Percentiles rank a stretch among this genome's conserved stretches.
Evolutionary conservation across 2,797 vertebrate genomes (phyloP).

Genomic region (Catharus ustulatus): DNA sequence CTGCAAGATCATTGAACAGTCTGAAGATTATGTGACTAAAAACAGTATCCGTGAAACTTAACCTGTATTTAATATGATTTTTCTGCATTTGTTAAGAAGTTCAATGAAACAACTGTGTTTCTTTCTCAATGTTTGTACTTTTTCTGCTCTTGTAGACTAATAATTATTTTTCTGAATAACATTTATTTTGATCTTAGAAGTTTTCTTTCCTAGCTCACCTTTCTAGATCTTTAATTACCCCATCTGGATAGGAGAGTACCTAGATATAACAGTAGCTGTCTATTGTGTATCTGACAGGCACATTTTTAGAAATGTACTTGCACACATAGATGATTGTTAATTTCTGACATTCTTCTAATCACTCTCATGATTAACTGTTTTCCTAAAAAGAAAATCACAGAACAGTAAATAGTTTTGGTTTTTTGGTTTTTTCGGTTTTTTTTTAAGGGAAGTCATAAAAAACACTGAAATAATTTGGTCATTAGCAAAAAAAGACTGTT

Average conservation of each 20-base stretch:
- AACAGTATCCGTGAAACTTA: background rate
- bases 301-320: background rate
- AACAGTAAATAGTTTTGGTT: background rate
- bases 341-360: constrained; percentile 9
- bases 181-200: background rate
- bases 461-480: background rate
- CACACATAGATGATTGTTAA: background rate
- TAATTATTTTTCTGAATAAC: background rate
- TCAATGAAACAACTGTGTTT: background rate
- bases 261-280: background rate
- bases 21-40: background rate
- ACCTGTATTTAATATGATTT: background rate
- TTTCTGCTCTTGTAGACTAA: background rate
- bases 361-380: background rate
- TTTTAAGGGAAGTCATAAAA: background rate
- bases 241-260: background rate
- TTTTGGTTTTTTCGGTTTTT: background rate
- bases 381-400: background rate
- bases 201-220: background rate
- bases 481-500: background rate
- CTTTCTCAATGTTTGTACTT: background rate
- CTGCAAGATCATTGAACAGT: background rate
- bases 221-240: background rate
- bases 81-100: background rate
- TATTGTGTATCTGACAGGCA: background rate